Base-by-base conservation (phyloP, 2,113 vertebrate genomes). In the Aix galericulata region DNA sequence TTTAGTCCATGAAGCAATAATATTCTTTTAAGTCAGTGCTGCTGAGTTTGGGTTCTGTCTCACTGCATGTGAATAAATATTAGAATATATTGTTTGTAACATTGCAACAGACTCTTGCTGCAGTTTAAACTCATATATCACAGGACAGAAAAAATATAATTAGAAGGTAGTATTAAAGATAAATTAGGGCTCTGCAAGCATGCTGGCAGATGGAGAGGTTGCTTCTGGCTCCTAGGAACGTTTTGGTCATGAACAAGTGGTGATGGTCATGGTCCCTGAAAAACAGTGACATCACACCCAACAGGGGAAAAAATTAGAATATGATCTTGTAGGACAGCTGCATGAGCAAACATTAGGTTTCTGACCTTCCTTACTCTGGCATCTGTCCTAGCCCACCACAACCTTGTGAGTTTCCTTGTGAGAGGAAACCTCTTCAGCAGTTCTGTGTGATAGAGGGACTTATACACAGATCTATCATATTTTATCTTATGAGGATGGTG, bases 231-330 rank as follows among this genome's bases (percentile, higher is more conserved):
- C 34, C 9, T 23, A 21, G 40, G 36, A 48, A 1, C 22, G 6
- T 52, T 18, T 9, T 69, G 53, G 73, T 32, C 6, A 29, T 2
- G 21, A 88, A 5, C 20, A 53, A 67, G 22, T 56, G 22, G 5
- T 50, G 12, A 50, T 50, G 48, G 48, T 34, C 17, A 2, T 38
- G 23, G 2, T 56, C 9, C 16, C 8, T n/a, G 17, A 75, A 48
- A 27, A 38, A 56, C 11, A 6, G 17, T 44, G 32, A 82, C 31
- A 1, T 1, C 34, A 53, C 5, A 52, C 0, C 5, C 48, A 31
- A 26, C 17, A 36, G 48, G n/a, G 46, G 36, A 27, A 52, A 67
- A 52, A 26, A 25, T 36, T n/a, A 20, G 12, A 20, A 21, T 50
- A 52, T 36, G 46, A 13, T 13, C 52, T 27, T 18, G 31, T 52